A percentile compares a stretch with the other conserved stretches of the same genome.
These are phyloP conservation scores for Otis tarda DNA, from an alignment of 2,113 vertebrate genomes.

Conservation along the genomic window DNA sequence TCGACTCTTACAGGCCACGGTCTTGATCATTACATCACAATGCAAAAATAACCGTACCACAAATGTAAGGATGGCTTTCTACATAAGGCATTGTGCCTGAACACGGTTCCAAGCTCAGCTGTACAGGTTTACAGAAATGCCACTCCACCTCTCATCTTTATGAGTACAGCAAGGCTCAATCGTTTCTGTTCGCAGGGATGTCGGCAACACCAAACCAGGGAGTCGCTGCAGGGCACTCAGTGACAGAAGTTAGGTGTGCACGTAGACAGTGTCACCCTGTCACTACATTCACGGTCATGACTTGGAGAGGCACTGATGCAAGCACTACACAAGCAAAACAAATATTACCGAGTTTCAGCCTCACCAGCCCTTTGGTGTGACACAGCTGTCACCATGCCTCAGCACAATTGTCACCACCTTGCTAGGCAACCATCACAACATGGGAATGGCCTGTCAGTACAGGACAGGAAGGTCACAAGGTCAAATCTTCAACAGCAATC, in stretches of 20 bases:
- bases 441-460: neutral
- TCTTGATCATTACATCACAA: neutral
- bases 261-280: neutral
- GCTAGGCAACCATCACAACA: conserved; percentile 10
- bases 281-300: neutral
- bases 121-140: neutral
- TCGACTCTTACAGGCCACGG: rapidly evolving
- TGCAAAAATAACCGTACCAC: neutral
- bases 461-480: neutral
- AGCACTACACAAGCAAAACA: neutral
- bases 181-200: rapidly evolving
- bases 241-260: neutral
- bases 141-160: neutral
- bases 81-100: neutral
- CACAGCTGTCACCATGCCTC: neutral
- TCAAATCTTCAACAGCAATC: neutral
- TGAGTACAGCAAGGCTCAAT: neutral
- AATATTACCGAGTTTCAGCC: neutral
- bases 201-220: neutral
- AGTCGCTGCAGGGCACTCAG: neutral
- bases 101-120: neutral
- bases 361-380: neutral
- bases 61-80: neutral
- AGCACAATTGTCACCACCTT: neutral
- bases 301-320: neutral